These are phyloP conservation scores for Coptotermes formosanus DNA, from an alignment of 1,140 invertebrate species.

Conservation along the genomic window DNA sequence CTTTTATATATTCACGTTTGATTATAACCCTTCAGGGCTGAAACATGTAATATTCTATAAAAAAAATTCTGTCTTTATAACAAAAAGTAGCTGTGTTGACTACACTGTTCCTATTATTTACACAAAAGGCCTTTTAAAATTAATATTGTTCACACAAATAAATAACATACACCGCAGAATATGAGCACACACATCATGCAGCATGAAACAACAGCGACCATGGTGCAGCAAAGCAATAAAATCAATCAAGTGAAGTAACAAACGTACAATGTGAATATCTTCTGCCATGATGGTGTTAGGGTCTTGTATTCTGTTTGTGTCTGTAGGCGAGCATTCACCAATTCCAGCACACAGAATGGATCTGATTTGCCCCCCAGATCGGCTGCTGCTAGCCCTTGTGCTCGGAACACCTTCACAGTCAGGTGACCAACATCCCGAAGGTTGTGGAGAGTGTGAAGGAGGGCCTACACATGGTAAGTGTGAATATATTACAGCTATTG, in stretches of 20 bases:
- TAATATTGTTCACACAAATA: too few species aligned
- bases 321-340: constrained; percentile 91
- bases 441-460: constrained; percentile 69
- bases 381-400: constrained; percentile 83
- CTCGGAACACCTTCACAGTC: constrained; percentile 85
- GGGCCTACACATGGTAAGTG: constrained; percentile 51
- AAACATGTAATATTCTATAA: too few species aligned
- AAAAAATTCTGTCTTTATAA: too few species aligned
- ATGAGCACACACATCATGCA: neutral
- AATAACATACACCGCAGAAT: neutral
- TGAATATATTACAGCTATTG: neutral
- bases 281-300: constrained; percentile 94
- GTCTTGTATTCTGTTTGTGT: constrained; percentile 99
- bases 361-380: constrained; percentile 93
- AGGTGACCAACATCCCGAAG: constrained; percentile 83
- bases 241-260: neutral
- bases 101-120: too few species aligned
- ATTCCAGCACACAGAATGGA: constrained; percentile 95
- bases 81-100: too few species aligned
- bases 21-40: too few species aligned
- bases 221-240: neutral
- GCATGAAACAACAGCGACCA: neutral
- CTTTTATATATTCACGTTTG: too few species aligned
- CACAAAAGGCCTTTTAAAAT: too few species aligned
- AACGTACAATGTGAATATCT: constrained; percentile 96